Percentiles rank a stretch among this genome's conserved stretches.
phyloP scores from a whole-genome alignment of 2,113 vertebrate genomes.

The Aegithalos caudatus region DNA sequence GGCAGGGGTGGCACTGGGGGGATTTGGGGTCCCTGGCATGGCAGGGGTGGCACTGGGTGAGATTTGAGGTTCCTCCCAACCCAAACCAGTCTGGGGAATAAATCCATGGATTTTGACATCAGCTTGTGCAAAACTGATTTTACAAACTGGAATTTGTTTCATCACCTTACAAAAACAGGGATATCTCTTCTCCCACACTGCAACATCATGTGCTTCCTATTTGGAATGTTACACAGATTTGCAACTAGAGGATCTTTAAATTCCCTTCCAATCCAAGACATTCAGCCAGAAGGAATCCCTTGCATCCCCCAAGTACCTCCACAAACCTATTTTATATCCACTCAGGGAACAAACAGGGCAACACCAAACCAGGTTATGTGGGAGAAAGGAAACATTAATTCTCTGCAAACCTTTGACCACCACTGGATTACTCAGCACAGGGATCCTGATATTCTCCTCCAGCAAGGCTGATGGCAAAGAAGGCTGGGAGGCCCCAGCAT shows the following conservation, averaged over 20 bases:
- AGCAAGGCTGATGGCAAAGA: not conserved
- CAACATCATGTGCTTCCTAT: rapidly evolving
- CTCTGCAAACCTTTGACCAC: not conserved
- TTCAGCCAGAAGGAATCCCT: not conserved
- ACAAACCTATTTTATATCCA: not conserved
- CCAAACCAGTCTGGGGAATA: not conserved
- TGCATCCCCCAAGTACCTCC: rapidly evolving
- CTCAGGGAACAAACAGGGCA: not conserved
- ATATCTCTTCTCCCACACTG: rapidly evolving
- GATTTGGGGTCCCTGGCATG: not conserved
- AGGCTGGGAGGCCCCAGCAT: not conserved
- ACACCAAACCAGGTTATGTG: not conserved
- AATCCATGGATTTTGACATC: rapidly evolving
- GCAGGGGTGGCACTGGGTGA: rapidly evolving
- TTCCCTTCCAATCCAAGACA: not conserved
- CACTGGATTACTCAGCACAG: not conserved
- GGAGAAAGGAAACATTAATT: not conserved
- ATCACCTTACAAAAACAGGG: not conserved
- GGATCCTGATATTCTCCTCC: not conserved
- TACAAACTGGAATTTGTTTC: not conserved
- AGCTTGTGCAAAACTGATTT: not conserved
- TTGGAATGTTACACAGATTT: not conserved
- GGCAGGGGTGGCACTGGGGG: not conserved
- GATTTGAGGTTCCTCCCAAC: rapidly evolving
- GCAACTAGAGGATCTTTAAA: not conserved